Conservation (phyloP, 2,888 invertebrate species). For the Ptilodon capucinus region DNA sequence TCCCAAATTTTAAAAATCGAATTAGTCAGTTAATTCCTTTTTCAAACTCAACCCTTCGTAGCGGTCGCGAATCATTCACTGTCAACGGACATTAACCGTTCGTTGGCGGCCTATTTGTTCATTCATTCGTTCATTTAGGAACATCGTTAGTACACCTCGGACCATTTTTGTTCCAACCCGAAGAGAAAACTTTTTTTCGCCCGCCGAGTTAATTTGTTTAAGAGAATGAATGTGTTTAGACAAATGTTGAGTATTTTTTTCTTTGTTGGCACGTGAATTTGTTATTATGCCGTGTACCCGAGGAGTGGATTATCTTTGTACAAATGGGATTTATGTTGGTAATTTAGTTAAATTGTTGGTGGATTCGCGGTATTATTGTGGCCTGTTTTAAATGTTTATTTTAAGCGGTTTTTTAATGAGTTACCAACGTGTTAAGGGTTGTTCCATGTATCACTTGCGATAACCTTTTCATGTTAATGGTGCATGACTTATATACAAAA, state of each 20-base stretch:
- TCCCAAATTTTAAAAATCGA: slow-evolving; percentile 30
- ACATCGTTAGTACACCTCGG: slow-evolving; percentile 46
- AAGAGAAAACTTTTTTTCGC: slow-evolving; percentile 37
- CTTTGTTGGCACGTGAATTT: slow-evolving; percentile 43
- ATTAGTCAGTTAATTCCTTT: slow-evolving; percentile 40
- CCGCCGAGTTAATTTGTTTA: slow-evolving; percentile 56
- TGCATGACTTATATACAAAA: no score
- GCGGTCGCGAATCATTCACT: slow-evolving; percentile 58
- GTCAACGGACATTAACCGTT: slow-evolving; percentile 55
- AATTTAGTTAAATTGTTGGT: slow-evolving; percentile 31
- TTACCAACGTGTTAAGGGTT: no score
- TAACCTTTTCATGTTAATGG: no score
- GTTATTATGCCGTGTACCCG: slow-evolving; percentile 33
- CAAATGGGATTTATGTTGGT: slow-evolving; percentile 25
- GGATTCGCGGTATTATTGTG: slow-evolving; percentile 12
- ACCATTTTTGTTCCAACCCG: slow-evolving; percentile 31
- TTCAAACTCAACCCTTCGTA: slow-evolving; percentile 41
- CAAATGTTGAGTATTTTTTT: slow-evolving; percentile 45
- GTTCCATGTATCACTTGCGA: no score
- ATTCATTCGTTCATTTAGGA: slow-evolving; percentile 57
- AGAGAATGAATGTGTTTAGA: slow-evolving; percentile 57
- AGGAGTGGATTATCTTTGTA: slow-evolving; percentile 31
- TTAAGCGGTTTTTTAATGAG: not conserved
- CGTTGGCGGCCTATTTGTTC: slow-evolving; percentile 59
- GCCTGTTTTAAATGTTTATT: not conserved